Percentiles rank a stretch among this genome's conserved stretches.
phyloP scores from a whole-genome alignment of 2,888 invertebrate species.

The Zaprionus obscuricornis region DNA sequence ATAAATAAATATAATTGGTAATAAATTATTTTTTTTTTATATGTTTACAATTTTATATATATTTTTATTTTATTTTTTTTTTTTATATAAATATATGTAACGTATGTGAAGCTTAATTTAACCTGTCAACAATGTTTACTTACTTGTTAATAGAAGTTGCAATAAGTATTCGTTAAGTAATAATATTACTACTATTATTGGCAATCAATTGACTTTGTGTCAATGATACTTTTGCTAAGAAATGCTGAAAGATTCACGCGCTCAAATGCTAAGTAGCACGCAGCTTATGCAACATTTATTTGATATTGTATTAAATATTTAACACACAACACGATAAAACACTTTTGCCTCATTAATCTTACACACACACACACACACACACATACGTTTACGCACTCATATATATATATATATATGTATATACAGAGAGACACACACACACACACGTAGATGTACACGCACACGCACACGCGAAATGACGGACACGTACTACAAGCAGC shows the following conservation, averaged over 20 bases:
- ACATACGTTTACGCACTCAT: not conserved
- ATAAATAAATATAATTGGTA: no score
- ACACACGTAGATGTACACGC: not conserved
- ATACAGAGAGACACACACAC: not conserved
- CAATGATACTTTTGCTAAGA: slow-evolving; percentile 12
- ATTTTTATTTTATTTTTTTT: no score
- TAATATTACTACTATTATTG: no score
- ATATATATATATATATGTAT: not conserved
- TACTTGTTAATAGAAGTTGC: no score
- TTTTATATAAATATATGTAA: no score
- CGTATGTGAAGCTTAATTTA: no score
- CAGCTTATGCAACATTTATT: slow-evolving; percentile 73
- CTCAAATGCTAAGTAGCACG: slow-evolving; percentile 45
- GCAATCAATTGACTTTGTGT: slow-evolving; percentile 33
- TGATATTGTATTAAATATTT: slow-evolving; percentile 74
- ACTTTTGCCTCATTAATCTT: slow-evolving; percentile 76
- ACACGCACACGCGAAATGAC: no score
- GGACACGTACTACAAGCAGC: no score
- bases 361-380: slow-evolving; percentile 21
- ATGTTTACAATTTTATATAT: no score
- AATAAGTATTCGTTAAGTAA: no score
- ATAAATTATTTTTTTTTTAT: no score
- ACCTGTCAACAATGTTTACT: no score
- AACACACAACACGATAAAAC: slow-evolving; percentile 75
- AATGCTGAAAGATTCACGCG: slow-evolving; percentile 3